phyloP scores from a whole-genome alignment of 2,888 invertebrate species.

The Caenorhabditis sp. region DNA sequence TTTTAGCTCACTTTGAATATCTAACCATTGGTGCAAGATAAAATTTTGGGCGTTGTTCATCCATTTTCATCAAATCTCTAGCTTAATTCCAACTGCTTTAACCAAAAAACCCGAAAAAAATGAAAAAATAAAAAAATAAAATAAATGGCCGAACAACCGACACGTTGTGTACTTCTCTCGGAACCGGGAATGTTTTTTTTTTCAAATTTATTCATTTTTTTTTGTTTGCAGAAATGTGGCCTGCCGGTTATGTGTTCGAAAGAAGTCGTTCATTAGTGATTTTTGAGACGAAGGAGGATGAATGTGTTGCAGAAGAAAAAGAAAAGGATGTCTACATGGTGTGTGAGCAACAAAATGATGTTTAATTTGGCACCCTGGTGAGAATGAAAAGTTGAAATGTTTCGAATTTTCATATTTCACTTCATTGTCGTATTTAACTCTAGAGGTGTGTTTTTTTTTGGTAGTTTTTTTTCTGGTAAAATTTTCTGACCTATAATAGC shows the following conservation, averaged over 20 bases:
- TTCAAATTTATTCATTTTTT: background rate
- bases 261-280: background rate
- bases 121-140: background rate
- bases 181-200: background rate
- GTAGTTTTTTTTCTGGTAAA: too few relatives aligned
- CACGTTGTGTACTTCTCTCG: background rate
- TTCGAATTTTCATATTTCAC: background rate
- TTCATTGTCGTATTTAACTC: too few relatives aligned
- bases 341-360: background rate
- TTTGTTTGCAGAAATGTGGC: background rate
- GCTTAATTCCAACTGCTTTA: background rate
- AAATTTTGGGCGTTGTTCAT: conserved; percentile 54
- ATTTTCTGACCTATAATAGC: too few relatives aligned
- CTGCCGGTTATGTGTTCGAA: background rate
- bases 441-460: too few relatives aligned
- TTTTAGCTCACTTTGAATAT: conserved; percentile 80
- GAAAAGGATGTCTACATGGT: background rate
- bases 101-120: background rate
- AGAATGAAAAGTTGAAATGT: background rate
- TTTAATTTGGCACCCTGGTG: background rate
- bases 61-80: background rate
- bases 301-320: background rate
- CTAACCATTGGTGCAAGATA: conserved; percentile 89
- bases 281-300: background rate
- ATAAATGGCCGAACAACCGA: background rate